phyloP scores from a whole-genome alignment of 1,140 invertebrate species.

The Bursaphelenchus mucronatus region DNA sequence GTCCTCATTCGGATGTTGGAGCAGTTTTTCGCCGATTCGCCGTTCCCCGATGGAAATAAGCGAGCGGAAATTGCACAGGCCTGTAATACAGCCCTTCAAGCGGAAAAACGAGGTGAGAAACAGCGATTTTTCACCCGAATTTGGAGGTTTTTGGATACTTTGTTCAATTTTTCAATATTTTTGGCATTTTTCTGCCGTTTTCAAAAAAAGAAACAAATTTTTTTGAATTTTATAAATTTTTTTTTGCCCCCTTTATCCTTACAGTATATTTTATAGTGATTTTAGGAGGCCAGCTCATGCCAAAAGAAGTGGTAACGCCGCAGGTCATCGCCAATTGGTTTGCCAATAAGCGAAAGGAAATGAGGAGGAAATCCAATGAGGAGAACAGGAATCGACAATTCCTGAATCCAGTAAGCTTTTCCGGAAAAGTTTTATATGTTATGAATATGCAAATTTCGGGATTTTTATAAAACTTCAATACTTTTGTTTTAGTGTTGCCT shows the following conservation, averaged over 20 bases:
- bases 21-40: constrained; percentile 41
- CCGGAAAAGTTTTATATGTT: too few species aligned
- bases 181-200: not conserved
- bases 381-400: constrained; percentile 16
- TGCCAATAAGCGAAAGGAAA: constrained; percentile 59
- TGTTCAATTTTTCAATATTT: not conserved
- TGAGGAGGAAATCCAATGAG: constrained; percentile 43
- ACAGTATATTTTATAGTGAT: constrained; percentile 1
- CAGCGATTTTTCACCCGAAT: not conserved
- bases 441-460: too few species aligned
- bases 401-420: constrained; percentile 17
- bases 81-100: constrained; percentile 49
- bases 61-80: constrained; percentile 52
- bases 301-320: constrained; percentile 58
- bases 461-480: too few species aligned
- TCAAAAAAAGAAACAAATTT: constrained; percentile 1
- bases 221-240: not conserved
- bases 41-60: constrained; percentile 52
- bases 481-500: too few species aligned
- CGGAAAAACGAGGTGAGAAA: constrained; percentile 52
- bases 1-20: constrained; percentile 52
- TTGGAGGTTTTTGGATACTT: constrained; percentile 1
- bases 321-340: constrained; percentile 60
- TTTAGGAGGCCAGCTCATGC: constrained; percentile 54
- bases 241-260: too few species aligned